A percentile compares a stretch with the other conserved stretches of the same genome.
phyloP scores from a whole-genome alignment of 2,888 invertebrate genomes.

The Zaprionus obscuricornis region DNA sequence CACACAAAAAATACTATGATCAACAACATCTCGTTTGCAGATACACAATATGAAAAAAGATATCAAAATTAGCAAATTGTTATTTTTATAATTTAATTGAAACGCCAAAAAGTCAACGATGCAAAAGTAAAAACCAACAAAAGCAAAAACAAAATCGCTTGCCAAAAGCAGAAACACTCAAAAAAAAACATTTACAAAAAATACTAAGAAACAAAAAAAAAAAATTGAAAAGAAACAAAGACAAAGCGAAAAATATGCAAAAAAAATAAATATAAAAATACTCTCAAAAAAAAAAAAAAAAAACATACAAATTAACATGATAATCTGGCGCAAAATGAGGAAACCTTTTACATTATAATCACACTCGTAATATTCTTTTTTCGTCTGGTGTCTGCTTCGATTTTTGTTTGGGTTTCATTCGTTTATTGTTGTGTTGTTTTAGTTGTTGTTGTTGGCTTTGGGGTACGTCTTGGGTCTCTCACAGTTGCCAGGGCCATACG shows the following conservation, averaged over 20 bases:
- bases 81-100: slow-evolving; percentile 74
- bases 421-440: slow-evolving; percentile 25
- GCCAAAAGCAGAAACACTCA: slow-evolving; percentile 39
- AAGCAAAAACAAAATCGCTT: slow-evolving; percentile 24
- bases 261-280: no score
- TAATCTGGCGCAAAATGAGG: slow-evolving; percentile 53
- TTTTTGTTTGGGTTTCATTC: slow-evolving; percentile 12
- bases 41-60: slow-evolving; percentile 42
- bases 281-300: no score
- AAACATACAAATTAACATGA: slow-evolving; percentile 54
- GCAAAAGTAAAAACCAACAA: slow-evolving; percentile 26
- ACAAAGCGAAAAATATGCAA: slow-evolving; percentile 37
- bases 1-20: no score
- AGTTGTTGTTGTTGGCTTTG: slow-evolving; percentile 14
- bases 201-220: slow-evolving; percentile 18
- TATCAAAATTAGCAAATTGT: slow-evolving; percentile 71
- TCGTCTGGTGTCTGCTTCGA: slow-evolving; percentile 1
- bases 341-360: slow-evolving; percentile 45
- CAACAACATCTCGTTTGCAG: slow-evolving; percentile 33
- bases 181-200: no score
- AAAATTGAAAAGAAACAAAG: slow-evolving; percentile 11
- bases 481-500: slow-evolving; percentile 28
- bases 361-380: slow-evolving; percentile 15
- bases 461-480: slow-evolving; percentile 34
- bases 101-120: slow-evolving; percentile 55